Evolutionary conservation across 2,113 vertebrate genomes (phyloP).

Genomic region (Bufo gargarizans): DNA sequence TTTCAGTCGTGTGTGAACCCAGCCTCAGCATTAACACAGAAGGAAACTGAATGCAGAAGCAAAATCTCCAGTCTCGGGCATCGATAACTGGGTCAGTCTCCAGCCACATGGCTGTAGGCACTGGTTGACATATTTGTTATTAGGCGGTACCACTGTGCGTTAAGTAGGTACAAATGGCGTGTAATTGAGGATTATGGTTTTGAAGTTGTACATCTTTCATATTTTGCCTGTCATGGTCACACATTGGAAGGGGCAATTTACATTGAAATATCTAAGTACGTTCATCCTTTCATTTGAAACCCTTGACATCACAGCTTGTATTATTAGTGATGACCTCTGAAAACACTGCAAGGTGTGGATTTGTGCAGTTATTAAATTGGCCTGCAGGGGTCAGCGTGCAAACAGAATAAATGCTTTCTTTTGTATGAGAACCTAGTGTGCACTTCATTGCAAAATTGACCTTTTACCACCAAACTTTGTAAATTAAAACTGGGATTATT

Average conservation of each 20-base stretch:
- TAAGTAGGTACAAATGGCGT: too few relatives aligned
- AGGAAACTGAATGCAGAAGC: too few relatives aligned
- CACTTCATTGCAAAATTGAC: conserved; percentile 5
- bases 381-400: conserved; percentile 24
- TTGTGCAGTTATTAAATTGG: background rate
- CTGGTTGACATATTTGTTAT: too few relatives aligned
- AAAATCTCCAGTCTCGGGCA: too few relatives aligned
- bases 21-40: too few relatives aligned
- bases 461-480: conserved; percentile 36
- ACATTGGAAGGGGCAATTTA: background rate
- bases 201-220: too few relatives aligned
- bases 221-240: too few relatives aligned
- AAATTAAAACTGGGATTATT: conserved; percentile 13
- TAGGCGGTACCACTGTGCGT: too few relatives aligned
- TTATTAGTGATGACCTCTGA: background rate
- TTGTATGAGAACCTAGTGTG: background rate
- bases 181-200: too few relatives aligned
- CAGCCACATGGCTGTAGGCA: too few relatives aligned
- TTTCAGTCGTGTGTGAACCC: too few relatives aligned
- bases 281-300: background rate
- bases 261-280: background rate
- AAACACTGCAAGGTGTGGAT: background rate
- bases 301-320: background rate
- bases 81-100: too few relatives aligned
- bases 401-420: background rate